Conservation (phyloP, 2,113 vertebrate genomes). For the Sturnira hondurensis region DNA sequence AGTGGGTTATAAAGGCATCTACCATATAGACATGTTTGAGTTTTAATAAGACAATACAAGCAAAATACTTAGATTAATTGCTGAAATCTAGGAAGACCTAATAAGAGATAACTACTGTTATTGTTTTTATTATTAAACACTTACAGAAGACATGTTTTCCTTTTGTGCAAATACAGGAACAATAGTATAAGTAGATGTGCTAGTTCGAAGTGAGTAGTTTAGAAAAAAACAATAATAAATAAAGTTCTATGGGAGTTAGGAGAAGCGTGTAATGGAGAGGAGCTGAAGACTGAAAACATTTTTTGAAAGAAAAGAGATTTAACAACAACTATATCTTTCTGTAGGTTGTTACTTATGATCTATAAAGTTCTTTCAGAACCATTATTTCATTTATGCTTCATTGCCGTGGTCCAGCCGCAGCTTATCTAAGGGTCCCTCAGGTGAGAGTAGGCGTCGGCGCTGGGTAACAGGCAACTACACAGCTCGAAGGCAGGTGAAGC, state of each 20-base stretch:
- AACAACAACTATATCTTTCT: neutral
- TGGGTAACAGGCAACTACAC: too few species aligned
- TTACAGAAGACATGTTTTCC: neutral
- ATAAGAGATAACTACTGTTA: neutral
- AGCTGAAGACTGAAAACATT: neutral
- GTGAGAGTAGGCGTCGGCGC: too few species aligned
- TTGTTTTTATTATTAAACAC: neutral
- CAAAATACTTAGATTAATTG: neutral
- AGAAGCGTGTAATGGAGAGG: neutral
- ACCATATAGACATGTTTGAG: neutral
- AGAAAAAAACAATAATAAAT: neutral
- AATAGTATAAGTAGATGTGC: neutral
- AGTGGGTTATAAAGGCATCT: neutral
- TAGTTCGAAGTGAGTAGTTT: neutral
- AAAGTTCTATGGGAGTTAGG: neutral
- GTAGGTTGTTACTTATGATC: neutral
- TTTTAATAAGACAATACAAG: neutral
- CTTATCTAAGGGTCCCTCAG: too few species aligned
- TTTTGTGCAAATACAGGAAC: neutral
- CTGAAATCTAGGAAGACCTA: neutral
- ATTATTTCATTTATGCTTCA: neutral
- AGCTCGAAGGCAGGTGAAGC: too few species aligned
- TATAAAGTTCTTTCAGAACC: neutral
- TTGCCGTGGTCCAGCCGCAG: too few species aligned
- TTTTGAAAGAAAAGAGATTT: conserved; percentile 1